Conservation (phyloP, 2,113 vertebrate genomes). For the Sardina pilchardus region DNA sequence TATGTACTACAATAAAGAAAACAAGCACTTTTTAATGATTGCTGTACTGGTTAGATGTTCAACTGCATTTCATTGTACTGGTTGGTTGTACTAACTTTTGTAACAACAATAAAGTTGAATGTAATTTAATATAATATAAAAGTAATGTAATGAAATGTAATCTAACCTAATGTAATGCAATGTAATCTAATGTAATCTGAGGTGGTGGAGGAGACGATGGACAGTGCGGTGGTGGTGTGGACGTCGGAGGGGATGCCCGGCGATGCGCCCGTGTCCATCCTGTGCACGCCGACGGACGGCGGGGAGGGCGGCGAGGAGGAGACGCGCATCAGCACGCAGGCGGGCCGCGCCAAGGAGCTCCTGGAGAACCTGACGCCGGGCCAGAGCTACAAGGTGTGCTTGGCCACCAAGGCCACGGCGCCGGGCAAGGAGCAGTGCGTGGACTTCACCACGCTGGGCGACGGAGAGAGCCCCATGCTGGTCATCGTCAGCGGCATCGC, state of each 20-base stretch:
- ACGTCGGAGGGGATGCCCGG: slow-evolving; percentile 65
- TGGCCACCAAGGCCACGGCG: slow-evolving; percentile 76
- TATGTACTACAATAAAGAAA: too few species aligned
- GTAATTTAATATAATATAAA: too few species aligned
- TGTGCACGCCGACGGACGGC: slow-evolving; percentile 79
- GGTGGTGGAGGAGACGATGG: slow-evolving; percentile 79
- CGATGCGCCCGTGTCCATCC: slow-evolving; percentile 72
- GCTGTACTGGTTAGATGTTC: too few species aligned
- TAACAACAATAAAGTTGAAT: too few species aligned
- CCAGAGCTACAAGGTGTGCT: slow-evolving; percentile 86
- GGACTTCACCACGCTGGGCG: slow-evolving; percentile 80
- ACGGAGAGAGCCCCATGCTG: slow-evolving; percentile 67
- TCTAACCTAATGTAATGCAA: too few species aligned
- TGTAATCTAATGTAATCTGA: too few species aligned
- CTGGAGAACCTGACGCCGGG: slow-evolving; percentile 82
- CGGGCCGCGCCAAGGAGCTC: slow-evolving; percentile 80
- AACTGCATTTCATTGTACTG: too few species aligned
- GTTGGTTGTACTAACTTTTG: too few species aligned
- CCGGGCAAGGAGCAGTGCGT: slow-evolving; percentile 85
- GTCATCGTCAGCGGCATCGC: slow-evolving; percentile 73
- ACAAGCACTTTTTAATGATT: too few species aligned
- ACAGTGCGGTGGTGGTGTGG: slow-evolving; percentile 87
- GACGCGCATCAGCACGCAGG: slow-evolving; percentile 71
- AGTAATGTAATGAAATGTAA: too few species aligned
- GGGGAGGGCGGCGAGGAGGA: slow-evolving; percentile 82